Evolutionary conservation across 2,797 vertebrate genomes (phyloP).

Genomic region (Lithobates sylvaticus): DNA sequence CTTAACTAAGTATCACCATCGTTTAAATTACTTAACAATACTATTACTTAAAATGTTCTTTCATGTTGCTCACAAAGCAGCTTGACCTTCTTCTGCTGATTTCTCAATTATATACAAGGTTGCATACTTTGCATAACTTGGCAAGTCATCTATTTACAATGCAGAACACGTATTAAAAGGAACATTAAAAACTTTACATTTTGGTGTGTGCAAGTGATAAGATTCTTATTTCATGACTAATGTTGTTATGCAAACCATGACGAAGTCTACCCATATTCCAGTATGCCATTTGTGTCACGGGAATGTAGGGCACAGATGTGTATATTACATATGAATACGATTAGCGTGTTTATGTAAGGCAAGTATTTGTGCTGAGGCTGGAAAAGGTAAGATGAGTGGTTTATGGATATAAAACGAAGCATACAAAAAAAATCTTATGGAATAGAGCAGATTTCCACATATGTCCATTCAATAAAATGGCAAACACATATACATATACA

Average conservation of each 20-base stretch:
- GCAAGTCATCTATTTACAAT: conserved; percentile 15
- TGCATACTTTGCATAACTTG: conserved; percentile 33
- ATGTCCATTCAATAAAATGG: background rate
- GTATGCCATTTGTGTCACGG: background rate
- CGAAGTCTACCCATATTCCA: background rate
- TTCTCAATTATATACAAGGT: conserved; percentile 20
- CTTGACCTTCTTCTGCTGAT: background rate
- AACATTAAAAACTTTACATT: background rate
- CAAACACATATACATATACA: too few relatives aligned
- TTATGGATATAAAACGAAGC: background rate
- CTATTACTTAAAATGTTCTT: background rate
- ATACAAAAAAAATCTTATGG: background rate
- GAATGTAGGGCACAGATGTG: conserved; percentile 1
- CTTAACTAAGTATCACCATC: background rate
- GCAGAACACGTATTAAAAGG: background rate
- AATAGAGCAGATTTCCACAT: background rate
- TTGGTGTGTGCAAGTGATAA: background rate
- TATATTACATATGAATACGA: background rate
- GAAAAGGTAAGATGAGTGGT: background rate
- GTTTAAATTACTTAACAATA: background rate
- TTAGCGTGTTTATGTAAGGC: background rate
- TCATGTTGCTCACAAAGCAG: background rate
- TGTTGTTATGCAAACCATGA: background rate
- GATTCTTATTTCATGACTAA: conserved; percentile 5
- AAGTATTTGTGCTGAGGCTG: background rate